Conservation (phyloP, 2,113 vertebrate species). For the Mastomys natalensis region DNA sequence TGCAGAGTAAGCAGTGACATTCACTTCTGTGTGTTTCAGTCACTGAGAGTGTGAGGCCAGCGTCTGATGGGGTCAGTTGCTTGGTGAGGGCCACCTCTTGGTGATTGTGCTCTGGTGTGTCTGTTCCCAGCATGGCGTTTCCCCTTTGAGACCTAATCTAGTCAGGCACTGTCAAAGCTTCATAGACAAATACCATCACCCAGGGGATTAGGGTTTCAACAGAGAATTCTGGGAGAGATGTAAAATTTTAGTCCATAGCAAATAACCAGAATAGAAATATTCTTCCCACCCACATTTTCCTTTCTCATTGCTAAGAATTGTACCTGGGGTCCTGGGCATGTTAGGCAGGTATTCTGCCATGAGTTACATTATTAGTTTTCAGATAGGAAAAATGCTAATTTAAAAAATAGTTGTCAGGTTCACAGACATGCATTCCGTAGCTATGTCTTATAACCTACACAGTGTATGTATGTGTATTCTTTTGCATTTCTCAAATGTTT, state of each 20-base stretch:
- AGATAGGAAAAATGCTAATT: conserved; percentile 22
- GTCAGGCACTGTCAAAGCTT: background rate
- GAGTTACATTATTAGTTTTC: background rate
- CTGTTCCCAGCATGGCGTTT: background rate
- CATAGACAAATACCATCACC: background rate
- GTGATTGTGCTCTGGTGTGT: background rate
- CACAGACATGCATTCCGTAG: background rate
- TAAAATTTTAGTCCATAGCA: background rate
- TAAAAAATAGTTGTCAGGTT: conserved; percentile 9
- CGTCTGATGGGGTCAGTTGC: background rate
- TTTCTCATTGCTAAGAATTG: background rate
- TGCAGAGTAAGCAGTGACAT: background rate
- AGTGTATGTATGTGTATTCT: background rate
- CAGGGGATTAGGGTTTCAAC: background rate
- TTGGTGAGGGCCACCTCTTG: background rate
- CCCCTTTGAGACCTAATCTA: background rate
- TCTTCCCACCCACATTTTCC: background rate
- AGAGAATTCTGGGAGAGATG: background rate
- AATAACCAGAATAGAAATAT: background rate
- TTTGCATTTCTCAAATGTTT: conserved; percentile 41
- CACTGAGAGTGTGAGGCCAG: background rate
- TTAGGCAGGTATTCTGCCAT: background rate
- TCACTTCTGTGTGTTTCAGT: background rate
- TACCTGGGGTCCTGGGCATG: background rate
- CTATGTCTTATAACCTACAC: background rate